Conservation (phyloP, 2,797 vertebrate genomes). For the Eulemur albifrons region DNA sequence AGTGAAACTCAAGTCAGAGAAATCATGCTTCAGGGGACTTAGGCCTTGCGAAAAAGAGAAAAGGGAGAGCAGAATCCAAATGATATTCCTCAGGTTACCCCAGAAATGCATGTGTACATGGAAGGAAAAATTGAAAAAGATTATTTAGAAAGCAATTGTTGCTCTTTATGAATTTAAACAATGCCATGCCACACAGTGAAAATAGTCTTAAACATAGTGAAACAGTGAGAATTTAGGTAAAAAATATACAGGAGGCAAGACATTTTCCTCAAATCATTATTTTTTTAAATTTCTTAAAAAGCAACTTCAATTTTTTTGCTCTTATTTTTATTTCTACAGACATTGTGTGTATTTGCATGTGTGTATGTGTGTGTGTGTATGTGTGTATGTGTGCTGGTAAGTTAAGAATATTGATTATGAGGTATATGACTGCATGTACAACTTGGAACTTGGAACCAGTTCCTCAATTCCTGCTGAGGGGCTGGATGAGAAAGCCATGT, state of each 20-base stretch:
- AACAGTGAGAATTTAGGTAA: not conserved
- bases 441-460: not conserved
- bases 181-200: not conserved
- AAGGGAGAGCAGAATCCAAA: not conserved
- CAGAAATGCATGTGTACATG: not conserved
- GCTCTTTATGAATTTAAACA: not conserved
- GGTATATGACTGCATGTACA: too few species aligned
- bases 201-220: not conserved
- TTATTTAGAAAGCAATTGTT: not conserved
- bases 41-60: not conserved
- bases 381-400: too few species aligned
- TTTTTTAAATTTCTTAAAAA: not conserved
- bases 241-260: not conserved
- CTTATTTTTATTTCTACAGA: not conserved
- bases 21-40: not conserved
- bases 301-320: not conserved
- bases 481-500: not conserved
- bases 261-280: not conserved
- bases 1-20: not conserved
- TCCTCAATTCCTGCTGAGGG: not conserved
- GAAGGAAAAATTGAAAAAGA: not conserved
- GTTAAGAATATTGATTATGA: not conserved
- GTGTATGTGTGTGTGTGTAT: not conserved
- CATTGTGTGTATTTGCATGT: not conserved
- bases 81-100: not conserved